phyloP scores from a whole-genome alignment of 2,888 invertebrate genomes.

The Kryphioiulus occultus region DNA sequence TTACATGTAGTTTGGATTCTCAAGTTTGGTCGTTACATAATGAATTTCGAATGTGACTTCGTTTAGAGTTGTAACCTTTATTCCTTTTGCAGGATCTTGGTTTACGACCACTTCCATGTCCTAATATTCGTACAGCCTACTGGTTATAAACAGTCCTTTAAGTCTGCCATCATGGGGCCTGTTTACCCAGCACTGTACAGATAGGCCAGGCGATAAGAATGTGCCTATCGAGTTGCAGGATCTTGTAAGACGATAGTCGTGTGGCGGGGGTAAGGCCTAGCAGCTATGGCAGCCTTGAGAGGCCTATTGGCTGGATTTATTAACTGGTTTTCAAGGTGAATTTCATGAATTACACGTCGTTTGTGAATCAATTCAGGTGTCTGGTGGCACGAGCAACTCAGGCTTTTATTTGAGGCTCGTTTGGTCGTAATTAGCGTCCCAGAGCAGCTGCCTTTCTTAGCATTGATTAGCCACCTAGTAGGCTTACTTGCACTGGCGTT shows the following conservation, averaged over 20 bases:
- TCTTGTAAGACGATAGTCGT: constrained; percentile 20
- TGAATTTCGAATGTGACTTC: too few species aligned
- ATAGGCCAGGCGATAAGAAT: not conserved
- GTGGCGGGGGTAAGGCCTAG: not conserved
- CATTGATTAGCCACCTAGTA: not conserved
- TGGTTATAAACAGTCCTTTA: not conserved
- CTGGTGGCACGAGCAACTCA: constrained; percentile 26
- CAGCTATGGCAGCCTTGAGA: not conserved
- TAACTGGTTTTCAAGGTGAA: constrained; percentile 40
- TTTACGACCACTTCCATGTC: too few species aligned
- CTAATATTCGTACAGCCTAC: too few species aligned
- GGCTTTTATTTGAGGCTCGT: constrained; percentile 16
- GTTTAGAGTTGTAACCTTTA: too few species aligned
- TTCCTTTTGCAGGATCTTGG: too few species aligned
- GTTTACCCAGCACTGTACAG: not conserved
- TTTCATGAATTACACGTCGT: constrained; percentile 28
- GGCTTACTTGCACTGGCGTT: not conserved
- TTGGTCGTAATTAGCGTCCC: not conserved
- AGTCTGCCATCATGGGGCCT: not conserved
- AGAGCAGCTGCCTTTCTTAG: not conserved
- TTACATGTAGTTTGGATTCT: too few species aligned
- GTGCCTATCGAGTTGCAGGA: not conserved
- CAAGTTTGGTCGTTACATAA: too few species aligned
- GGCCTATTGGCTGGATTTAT: not conserved
- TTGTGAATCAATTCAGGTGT: constrained; percentile 11